These are phyloP conservation scores for Cantharis rufa DNA, from an alignment of 2,888 invertebrate genomes.

Conservation along the genomic window DNA sequence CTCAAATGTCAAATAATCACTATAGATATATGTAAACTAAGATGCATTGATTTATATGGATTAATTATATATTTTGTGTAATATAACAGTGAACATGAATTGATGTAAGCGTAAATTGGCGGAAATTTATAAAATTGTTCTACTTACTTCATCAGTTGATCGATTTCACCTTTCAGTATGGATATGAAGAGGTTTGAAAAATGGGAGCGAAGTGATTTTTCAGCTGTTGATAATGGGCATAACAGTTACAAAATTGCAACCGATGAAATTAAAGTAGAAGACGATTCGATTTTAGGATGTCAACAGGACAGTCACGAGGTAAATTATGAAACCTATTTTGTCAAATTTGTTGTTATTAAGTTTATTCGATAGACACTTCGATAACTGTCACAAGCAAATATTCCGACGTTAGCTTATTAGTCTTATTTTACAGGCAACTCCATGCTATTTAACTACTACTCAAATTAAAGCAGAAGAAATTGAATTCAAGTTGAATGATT, in stretches of 20 bases:
- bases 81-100: too few relatives aligned
- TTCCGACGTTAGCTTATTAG: too few relatives aligned
- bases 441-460: neutral
- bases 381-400: too few relatives aligned
- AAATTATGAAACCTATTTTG: neutral
- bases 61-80: too few relatives aligned
- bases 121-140: neutral
- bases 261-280: neutral
- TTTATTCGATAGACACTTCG: too few relatives aligned
- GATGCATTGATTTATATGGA: too few relatives aligned
- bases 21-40: too few relatives aligned
- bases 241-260: neutral
- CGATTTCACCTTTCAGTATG: neutral
- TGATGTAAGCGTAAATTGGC: too few relatives aligned
- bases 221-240: neutral
- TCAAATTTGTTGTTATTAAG: too few relatives aligned
- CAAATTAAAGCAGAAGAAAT: neutral
- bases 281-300: neutral
- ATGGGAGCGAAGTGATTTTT: neutral
- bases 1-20: too few relatives aligned
- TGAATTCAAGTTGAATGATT: neutral
- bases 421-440: neutral
- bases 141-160: neutral
- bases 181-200: neutral
- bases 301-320: neutral